These are phyloP conservation scores for Daboia siamensis DNA, from an alignment of 2,113 vertebrate genomes.

Conservation along the genomic window DNA sequence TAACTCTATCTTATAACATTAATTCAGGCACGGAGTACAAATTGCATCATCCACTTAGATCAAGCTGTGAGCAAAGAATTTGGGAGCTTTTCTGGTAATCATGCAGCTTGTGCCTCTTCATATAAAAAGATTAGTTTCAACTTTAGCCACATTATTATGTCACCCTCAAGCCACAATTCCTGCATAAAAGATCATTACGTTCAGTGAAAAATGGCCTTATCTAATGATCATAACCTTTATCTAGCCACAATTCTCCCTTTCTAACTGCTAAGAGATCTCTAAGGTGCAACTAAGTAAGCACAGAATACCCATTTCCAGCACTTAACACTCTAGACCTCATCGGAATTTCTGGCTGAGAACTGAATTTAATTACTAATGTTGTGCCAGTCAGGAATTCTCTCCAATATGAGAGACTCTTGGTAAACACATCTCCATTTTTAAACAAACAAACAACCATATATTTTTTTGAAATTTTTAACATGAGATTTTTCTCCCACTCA, in stretches of 20 bases:
- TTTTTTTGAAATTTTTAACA: slow-evolving; percentile 13
- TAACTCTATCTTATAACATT: slow-evolving; percentile 25
- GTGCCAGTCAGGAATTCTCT: slow-evolving; percentile 18
- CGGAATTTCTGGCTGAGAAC: neutral
- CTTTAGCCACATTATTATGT: slow-evolving; percentile 35
- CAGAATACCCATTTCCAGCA: neutral
- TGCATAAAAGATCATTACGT: neutral
- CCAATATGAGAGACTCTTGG: slow-evolving; percentile 26
- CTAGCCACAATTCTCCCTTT: neutral
- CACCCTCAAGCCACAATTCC: neutral
- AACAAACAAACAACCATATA: neutral
- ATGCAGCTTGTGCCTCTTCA: neutral
- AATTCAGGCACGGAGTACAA: slow-evolving; percentile 31
- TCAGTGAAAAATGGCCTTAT: neutral
- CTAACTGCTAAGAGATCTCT: neutral
- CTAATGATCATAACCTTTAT: neutral
- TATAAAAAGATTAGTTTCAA: slow-evolving; percentile 8
- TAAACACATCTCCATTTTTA: slow-evolving; percentile 20
- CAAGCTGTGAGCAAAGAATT: slow-evolving; percentile 14
- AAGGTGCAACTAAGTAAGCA: slow-evolving; percentile 27
- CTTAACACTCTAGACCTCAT: slow-evolving; percentile 24
- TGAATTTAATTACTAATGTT: slow-evolving; percentile 4
- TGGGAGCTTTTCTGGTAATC: neutral
- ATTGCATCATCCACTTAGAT: slow-evolving; percentile 7
- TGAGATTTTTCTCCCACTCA: rapidly evolving